These are phyloP conservation scores for Bembecia ichneumoniformis DNA, from an alignment of 2,888 invertebrate genomes.

Conservation along the genomic window DNA sequence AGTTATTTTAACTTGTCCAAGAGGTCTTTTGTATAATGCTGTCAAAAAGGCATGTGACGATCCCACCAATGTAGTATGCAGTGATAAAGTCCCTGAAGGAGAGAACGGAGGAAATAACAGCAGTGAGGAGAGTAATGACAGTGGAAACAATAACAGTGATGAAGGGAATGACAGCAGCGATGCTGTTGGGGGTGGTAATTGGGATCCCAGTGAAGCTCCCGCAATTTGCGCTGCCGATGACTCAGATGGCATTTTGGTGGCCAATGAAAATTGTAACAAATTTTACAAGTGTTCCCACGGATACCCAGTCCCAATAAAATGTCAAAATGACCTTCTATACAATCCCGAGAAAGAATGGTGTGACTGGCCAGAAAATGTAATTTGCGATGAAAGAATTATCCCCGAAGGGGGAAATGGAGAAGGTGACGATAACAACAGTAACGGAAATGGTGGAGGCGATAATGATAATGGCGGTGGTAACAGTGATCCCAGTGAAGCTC, in stretches of 20 bases:
- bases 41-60: slow-evolving; percentile 19
- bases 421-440: slow-evolving; percentile 2
- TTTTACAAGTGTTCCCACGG: slow-evolving; percentile 29
- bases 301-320: slow-evolving; percentile 17
- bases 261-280: slow-evolving; percentile 26
- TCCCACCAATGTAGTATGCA: slow-evolving; percentile 24
- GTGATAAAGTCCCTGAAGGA: slow-evolving; percentile 13
- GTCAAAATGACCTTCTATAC: slow-evolving; percentile 22
- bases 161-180: slow-evolving; percentile 2
- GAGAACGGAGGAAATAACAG: slow-evolving; percentile 12
- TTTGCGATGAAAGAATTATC: slow-evolving; percentile 19
- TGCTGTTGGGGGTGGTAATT: slow-evolving; percentile 9
- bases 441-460: slow-evolving; percentile 10
- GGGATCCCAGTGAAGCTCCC: slow-evolving; percentile 22
- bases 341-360: slow-evolving; percentile 18
- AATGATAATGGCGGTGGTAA: slow-evolving; percentile 12
- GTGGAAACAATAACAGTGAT: slow-evolving; percentile 2
- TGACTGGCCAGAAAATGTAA: slow-evolving; percentile 26
- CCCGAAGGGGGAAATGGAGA: slow-evolving; percentile 3
- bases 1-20: slow-evolving; percentile 19
- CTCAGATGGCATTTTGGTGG: slow-evolving; percentile 21
- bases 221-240: slow-evolving; percentile 20
- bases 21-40: slow-evolving; percentile 24
- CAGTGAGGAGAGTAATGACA: slow-evolving; percentile 4
- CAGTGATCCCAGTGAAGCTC: slow-evolving; percentile 22